Evolutionary conservation across 2,888 invertebrate species (phyloP).

Genomic region (Drosophila mulleri): DNA sequence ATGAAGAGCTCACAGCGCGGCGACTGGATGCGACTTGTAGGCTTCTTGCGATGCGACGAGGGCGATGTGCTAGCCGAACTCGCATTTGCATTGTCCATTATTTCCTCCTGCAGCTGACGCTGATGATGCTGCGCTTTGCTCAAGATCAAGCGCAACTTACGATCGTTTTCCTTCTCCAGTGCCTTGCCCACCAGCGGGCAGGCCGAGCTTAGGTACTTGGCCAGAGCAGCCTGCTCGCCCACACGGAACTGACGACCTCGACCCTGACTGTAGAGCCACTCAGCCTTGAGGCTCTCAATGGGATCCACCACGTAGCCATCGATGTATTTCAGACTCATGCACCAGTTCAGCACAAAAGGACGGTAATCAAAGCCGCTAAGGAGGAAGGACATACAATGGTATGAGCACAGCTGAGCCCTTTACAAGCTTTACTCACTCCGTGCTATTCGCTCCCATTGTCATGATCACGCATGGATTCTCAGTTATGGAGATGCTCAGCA

Average conservation of each 20-base stretch:
- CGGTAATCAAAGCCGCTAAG: slow-evolving; percentile 95
- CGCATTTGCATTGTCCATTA: slow-evolving; percentile 83
- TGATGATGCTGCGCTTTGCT: slow-evolving; percentile 97
- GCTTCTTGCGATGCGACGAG: slow-evolving; percentile 83
- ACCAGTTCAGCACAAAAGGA: slow-evolving; percentile 97
- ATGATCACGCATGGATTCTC: slow-evolving; percentile 95
- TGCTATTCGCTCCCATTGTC: slow-evolving; percentile 88
- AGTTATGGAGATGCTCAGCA: slow-evolving; percentile 93
- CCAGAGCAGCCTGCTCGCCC: slow-evolving; percentile 93
- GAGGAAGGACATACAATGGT: neutral
- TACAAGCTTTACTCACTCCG: slow-evolving; percentile 86
- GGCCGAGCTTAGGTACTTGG: slow-evolving; percentile 92
- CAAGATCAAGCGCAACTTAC: slow-evolving; percentile 93
- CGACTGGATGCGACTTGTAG: slow-evolving; percentile 85
- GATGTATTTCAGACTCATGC: slow-evolving; percentile 93
- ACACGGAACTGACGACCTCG: slow-evolving; percentile 94
- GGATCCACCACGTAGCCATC: slow-evolving; percentile 96
- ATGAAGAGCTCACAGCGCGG: slow-evolving; percentile 82
- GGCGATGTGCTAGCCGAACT: slow-evolving; percentile 84
- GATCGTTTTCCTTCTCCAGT: slow-evolving; percentile 93
- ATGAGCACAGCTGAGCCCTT: neutral
- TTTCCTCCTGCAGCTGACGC: slow-evolving; percentile 91
- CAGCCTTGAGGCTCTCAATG: slow-evolving; percentile 96
- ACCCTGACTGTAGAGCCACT: slow-evolving; percentile 98
- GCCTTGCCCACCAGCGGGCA: slow-evolving; percentile 94